Evolutionary conservation across 2,888 invertebrate genomes (phyloP).

Genomic region (Desoria tigrina): DNA sequence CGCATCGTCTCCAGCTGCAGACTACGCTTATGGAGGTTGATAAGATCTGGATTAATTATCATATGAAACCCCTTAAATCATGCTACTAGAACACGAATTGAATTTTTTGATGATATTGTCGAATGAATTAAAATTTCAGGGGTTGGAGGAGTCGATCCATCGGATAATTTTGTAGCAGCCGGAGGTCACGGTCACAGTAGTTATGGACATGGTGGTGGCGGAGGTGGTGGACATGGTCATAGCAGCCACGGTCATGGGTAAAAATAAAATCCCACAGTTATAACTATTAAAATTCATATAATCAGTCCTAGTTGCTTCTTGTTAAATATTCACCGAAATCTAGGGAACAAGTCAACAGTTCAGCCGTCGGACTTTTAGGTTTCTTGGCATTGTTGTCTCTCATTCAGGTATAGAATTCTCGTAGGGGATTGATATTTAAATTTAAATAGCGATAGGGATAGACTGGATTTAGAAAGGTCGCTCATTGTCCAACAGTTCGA

Average conservation of each 20-base stretch:
- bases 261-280: background rate
- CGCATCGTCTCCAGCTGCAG: slow-evolving; percentile 3
- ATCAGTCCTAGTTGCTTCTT: too few species aligned
- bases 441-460: too few species aligned
- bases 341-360: slow-evolving; percentile 40
- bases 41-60: background rate
- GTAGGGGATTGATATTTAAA: background rate
- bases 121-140: background rate
- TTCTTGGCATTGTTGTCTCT: slow-evolving; percentile 49
- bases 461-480: background rate
- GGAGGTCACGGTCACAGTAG: slow-evolving; percentile 24
- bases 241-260: slow-evolving; percentile 12
- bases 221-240: slow-evolving; percentile 26
- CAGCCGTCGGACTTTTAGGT: slow-evolving; percentile 51
- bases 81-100: background rate
- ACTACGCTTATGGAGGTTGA: slow-evolving; percentile 16
- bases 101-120: background rate
- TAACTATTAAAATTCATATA: background rate
- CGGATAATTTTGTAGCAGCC: slow-evolving; percentile 29
- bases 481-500: background rate
- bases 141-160: slow-evolving; percentile 15
- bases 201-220: slow-evolving; percentile 19
- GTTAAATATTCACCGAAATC: too few species aligned
- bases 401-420: slow-evolving; percentile 42
- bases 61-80: background rate